Conservation (phyloP, 2,113 vertebrate species). For the Marmota monax region DNA sequence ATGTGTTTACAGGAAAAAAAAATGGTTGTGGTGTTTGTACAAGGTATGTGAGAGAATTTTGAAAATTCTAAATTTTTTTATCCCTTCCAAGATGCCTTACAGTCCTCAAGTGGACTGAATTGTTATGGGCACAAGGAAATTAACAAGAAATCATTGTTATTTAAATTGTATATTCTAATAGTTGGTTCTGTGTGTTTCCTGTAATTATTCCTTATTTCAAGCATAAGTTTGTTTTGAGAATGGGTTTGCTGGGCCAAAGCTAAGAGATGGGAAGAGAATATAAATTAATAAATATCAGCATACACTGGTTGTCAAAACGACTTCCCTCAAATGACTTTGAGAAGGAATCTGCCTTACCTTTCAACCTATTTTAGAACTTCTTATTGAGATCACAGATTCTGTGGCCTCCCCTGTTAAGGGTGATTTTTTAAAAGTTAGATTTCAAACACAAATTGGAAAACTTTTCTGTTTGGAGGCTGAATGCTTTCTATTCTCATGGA, state of each 20-base stretch:
- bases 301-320: not conserved
- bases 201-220: not conserved
- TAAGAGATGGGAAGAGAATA: not conserved
- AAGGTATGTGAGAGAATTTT: not conserved
- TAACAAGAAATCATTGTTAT: not conserved
- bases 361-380: not conserved
- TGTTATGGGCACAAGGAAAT: not conserved
- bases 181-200: not conserved
- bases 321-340: not conserved
- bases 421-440: not conserved
- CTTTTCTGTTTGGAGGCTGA: not conserved
- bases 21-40: not conserved
- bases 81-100: not conserved
- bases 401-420: not conserved
- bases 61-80: not conserved
- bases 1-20: not conserved
- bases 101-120: not conserved
- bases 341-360: not conserved
- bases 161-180: not conserved
- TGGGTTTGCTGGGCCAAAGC: not conserved
- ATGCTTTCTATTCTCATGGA: not conserved
- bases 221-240: not conserved
- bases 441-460: not conserved
- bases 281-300: slow-evolving; percentile 1
- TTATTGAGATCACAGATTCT: not conserved